phyloP scores from a whole-genome alignment of 2,797 vertebrate genomes.

The Falco columbarius region DNA sequence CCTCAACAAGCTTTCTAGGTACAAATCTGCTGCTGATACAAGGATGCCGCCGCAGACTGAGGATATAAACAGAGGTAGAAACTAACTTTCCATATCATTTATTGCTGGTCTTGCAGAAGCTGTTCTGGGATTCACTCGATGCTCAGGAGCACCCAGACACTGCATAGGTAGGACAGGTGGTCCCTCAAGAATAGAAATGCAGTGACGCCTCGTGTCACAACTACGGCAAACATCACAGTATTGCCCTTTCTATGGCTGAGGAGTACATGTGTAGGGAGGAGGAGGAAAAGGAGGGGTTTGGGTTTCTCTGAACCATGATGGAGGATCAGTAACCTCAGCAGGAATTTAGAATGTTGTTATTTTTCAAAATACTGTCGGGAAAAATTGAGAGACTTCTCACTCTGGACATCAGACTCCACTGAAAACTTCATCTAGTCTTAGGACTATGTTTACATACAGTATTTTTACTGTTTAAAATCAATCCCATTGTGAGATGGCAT shows the following conservation, averaged over 20 bases:
- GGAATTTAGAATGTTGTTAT: background rate
- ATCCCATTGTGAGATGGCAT: background rate
- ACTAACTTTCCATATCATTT: background rate
- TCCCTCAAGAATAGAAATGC: background rate
- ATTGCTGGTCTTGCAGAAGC: background rate
- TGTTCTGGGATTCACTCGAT: background rate
- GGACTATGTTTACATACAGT: accelerated
- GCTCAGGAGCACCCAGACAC: background rate
- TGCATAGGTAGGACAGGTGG: background rate
- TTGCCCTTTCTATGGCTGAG: background rate
- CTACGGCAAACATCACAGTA: background rate
- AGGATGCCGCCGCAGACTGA: accelerated
- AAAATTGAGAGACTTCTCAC: background rate
- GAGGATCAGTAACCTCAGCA: background rate
- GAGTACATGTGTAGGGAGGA: background rate
- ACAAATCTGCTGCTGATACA: background rate
- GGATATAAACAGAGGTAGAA: background rate
- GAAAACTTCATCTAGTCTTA: background rate
- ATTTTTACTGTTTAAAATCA: background rate
- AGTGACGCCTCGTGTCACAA: background rate
- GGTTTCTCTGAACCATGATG: background rate
- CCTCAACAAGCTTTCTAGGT: background rate
- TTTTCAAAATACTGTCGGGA: background rate
- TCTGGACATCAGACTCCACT: background rate
- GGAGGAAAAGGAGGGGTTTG: background rate